These are phyloP conservation scores for Macrophya alboannulata DNA, from an alignment of 2,888 invertebrate genomes.

Conservation along the genomic window DNA sequence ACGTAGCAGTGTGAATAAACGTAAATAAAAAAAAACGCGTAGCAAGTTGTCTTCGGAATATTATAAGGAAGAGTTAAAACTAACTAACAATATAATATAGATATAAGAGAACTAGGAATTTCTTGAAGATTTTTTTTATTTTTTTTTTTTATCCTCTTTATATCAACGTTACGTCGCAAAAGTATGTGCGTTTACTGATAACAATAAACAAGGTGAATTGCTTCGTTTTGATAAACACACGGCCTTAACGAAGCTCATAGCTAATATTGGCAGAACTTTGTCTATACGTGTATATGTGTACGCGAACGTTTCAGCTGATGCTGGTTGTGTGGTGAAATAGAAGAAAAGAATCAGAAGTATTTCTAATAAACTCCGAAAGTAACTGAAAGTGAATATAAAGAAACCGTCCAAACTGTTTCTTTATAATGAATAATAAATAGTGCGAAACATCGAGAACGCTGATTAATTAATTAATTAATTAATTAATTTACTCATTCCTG, in stretches of 20 bases:
- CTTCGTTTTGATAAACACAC: slow-evolving; percentile 37
- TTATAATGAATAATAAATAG: background rate
- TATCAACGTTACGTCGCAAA: slow-evolving; percentile 7
- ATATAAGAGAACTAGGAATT: background rate
- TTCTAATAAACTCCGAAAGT: background rate
- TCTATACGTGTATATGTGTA: background rate
- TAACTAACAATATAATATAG: background rate
- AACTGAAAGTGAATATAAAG: background rate
- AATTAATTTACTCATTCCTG: background rate
- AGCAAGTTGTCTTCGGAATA: background rate
- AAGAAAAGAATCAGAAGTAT: background rate
- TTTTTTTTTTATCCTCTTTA: background rate
- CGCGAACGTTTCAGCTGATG: background rate
- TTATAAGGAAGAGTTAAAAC: background rate
- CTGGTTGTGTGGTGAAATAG: background rate
- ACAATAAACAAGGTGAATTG: slow-evolving; percentile 44
- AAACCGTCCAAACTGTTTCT: background rate
- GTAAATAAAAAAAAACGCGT: slow-evolving; percentile 2
- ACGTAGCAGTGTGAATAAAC: background rate
- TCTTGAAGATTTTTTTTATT: background rate
- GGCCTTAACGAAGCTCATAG: slow-evolving; percentile 16
- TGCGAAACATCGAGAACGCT: background rate
- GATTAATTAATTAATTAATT: background rate
- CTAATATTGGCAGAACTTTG: slow-evolving; percentile 38
- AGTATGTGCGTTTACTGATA: background rate